Evolutionary conservation across 1,140 invertebrate genomes (phyloP).

Genomic region (Octopus bimaculoides): DNA sequence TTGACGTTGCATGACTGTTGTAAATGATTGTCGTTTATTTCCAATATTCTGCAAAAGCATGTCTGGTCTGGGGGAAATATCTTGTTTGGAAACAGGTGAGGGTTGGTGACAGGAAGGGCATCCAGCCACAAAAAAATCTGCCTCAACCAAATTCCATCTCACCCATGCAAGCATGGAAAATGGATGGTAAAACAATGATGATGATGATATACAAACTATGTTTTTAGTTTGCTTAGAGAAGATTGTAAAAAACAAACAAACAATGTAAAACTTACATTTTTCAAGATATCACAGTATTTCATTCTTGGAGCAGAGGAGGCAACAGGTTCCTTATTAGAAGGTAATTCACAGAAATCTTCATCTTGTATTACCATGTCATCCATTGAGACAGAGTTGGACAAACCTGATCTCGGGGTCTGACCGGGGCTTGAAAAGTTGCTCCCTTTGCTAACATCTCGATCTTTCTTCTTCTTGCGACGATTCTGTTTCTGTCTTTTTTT

Average conservation of each 20-base stretch:
- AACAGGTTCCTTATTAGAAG: slow-evolving; percentile 23
- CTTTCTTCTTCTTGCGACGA: slow-evolving; percentile 27
- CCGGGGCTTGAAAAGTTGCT: slow-evolving; percentile 8
- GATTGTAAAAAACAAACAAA: background rate
- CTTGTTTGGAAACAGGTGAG: too few relatives aligned
- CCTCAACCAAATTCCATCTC: too few relatives aligned
- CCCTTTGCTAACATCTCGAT: background rate
- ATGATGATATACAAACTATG: too few relatives aligned
- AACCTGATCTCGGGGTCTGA: background rate
- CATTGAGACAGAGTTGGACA: background rate
- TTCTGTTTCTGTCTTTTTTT: slow-evolving; percentile 29
- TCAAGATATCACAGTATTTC: slow-evolving; percentile 40
- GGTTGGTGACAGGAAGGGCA: too few relatives aligned
- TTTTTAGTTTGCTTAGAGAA: background rate
- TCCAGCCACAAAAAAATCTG: too few relatives aligned
- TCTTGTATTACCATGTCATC: slow-evolving; percentile 28
- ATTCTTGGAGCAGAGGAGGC: slow-evolving; percentile 10
- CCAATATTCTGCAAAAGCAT: too few relatives aligned
- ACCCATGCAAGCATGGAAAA: too few relatives aligned
- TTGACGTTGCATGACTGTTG: too few relatives aligned
- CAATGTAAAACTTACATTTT: slow-evolving; percentile 26
- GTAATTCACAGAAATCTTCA: slow-evolving; percentile 51
- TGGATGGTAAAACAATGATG: too few relatives aligned
- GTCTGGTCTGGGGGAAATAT: too few relatives aligned
- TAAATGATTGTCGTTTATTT: too few relatives aligned